These are phyloP conservation scores for Poeciliopsis retropinna DNA, from an alignment of 2,113 vertebrate genomes.

Conservation along the genomic window DNA sequence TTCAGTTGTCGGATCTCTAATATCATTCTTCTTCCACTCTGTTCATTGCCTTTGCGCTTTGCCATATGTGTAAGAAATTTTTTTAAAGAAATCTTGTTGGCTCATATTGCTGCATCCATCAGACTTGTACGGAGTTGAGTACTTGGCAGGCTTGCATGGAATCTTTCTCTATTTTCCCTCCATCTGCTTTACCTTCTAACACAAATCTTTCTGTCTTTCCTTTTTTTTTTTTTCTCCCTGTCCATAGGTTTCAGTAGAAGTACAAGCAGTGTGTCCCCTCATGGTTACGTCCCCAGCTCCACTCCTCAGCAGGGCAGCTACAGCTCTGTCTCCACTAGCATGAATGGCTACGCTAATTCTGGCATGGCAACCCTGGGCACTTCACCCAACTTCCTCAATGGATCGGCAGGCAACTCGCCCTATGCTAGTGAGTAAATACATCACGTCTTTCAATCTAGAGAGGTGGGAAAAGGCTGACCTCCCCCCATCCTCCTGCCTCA, in stretches of 20 bases:
- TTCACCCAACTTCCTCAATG: constrained; percentile 96
- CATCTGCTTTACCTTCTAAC: constrained; percentile 61
- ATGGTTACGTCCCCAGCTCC: constrained; percentile 95
- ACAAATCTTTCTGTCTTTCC: constrained; percentile 42
- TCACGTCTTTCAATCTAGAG: constrained; percentile 18
- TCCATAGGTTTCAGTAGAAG: constrained; percentile 92
- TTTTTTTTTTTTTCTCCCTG: constrained; percentile 32
- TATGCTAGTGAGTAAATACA: constrained; percentile 92
- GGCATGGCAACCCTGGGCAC: constrained; percentile 96
- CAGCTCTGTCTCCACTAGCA: constrained; percentile 95
- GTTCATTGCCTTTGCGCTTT: constrained; percentile 56
- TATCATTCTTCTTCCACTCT: constrained; percentile 52
- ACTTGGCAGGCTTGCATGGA: constrained; percentile 58
- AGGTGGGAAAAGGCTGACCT: constrained; percentile 4
- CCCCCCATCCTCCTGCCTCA: too few species aligned
- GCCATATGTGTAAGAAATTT: constrained; percentile 62
- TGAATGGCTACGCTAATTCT: constrained; percentile 95
- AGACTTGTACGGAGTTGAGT: constrained; percentile 27
- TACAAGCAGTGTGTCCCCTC: constrained; percentile 95
- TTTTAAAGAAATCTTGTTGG: constrained; percentile 42
- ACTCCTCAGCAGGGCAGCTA: constrained; percentile 96
- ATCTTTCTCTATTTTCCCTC: constrained; percentile 57
- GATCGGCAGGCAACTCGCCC: constrained; percentile 97
- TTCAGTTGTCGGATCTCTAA: constrained; percentile 47
- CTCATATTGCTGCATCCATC: constrained; percentile 39